Evolutionary conservation across 2,113 vertebrate species (phyloP), one percentile per base, ranked within the genome.

Genomic region (Sceloporus undulatus): DNA sequence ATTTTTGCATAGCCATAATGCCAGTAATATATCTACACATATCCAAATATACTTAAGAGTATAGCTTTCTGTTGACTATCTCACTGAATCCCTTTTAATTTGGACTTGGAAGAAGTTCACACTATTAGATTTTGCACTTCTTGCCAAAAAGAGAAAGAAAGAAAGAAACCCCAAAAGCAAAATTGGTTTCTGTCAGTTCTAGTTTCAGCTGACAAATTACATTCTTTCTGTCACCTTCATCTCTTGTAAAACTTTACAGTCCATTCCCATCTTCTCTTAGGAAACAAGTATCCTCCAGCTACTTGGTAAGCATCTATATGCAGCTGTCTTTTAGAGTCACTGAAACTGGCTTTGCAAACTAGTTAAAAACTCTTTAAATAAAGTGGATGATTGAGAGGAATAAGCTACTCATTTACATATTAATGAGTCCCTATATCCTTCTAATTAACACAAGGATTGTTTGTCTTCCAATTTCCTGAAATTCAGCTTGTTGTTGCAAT

Each of bases 361-460:
- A 0, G 82, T 94, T 96, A 95, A 95, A 94, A 96, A 96, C 93
- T 94, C 95, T 95, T 94, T 87, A 95, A 95, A 95, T 96, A 97
- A 97, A 97, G 95, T 94, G 96, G 94, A 96, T 97, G 96, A 97
- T 97, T 96, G 97, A 97, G 96, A 96, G 91, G 96, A 95, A 94
- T 96, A 97, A 96, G 94, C 88, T 95, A 85, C 90, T 96, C 89
- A 97, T 97, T 97, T 97, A 87, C 96, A 97, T 97, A 96, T 97
- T 97, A 97, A 97, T 97, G 96, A 96, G 96, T 96, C 96, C 97
- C 97, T 94, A 84, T 94, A 95, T 95, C 96, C 95, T 94, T 91
- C 96, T 97, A 97, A 97, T 97, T 97, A 97, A 96, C 96, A 92
- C 0, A 14, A 9, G 73, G 82, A 62, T 91, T 96, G 94, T 92